These are phyloP conservation scores for Rotaria magnacalcarata DNA, from an alignment of 2,888 invertebrate species.

Conservation along the genomic window DNA sequence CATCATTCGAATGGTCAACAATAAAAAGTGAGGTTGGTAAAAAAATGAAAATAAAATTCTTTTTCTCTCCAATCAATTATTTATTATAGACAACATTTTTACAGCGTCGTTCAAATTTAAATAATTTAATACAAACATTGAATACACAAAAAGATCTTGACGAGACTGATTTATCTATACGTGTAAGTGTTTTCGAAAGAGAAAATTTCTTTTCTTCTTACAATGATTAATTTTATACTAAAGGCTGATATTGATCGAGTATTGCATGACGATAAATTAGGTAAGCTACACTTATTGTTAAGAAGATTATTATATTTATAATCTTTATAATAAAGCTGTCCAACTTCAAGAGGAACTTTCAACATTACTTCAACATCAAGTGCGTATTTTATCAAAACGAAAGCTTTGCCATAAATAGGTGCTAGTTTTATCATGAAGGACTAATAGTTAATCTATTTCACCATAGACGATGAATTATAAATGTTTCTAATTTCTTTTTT, in stretches of 20 bases:
- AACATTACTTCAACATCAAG: slow-evolving; percentile 33
- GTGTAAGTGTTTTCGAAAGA: neutral
- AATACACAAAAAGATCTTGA: neutral
- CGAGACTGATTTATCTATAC: neutral
- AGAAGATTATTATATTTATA: neutral
- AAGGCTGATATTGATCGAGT: slow-evolving; percentile 14
- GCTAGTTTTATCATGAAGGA: too few species aligned
- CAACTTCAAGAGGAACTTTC: slow-evolving; percentile 28
- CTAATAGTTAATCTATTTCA: too few species aligned
- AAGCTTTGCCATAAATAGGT: too few species aligned
- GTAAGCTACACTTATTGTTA: neutral
- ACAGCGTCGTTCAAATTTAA: slow-evolving; percentile 9
- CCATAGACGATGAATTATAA: too few species aligned
- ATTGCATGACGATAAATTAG: neutral
- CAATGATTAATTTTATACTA: neutral
- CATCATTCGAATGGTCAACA: neutral
- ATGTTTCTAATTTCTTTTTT: too few species aligned
- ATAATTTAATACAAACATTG: neutral
- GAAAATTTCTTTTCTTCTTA: neutral
- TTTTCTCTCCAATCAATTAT: neutral
- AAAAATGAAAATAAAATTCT: neutral
- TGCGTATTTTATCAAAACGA: neutral
- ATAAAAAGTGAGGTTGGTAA: neutral
- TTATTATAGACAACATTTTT: slow-evolving; percentile 5
- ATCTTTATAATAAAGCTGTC: neutral